Conservation (phyloP, 1,140 invertebrate species). For the Diprion similis region DNA sequence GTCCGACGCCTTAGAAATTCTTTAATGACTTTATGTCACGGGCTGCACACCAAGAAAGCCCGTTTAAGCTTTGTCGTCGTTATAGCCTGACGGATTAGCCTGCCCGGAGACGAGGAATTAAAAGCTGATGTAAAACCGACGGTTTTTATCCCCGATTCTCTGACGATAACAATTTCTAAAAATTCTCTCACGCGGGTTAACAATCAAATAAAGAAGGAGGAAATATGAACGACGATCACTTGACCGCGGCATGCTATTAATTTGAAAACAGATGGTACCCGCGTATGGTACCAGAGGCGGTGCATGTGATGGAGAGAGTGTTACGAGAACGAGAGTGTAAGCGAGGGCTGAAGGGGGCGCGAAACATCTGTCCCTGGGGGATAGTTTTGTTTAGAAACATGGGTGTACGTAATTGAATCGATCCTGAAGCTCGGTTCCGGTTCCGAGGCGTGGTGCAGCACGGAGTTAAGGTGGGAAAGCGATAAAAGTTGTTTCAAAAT, state of each 20-base stretch:
- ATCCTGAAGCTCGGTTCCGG: neutral
- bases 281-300: no score
- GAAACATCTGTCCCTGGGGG: neutral
- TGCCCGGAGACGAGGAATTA: neutral
- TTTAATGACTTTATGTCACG: conserved; percentile 49
- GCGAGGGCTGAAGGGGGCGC: neutral
- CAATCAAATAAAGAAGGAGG: no score
- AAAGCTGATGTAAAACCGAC: conserved; percentile 8
- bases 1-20: conserved; percentile 52
- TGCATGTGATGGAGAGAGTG: no score
- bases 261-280: no score
- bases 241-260: no score
- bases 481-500: no score
- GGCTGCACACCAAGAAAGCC: conserved; percentile 25
- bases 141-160: neutral
- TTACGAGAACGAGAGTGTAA: neutral
- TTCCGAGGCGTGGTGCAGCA: no score
- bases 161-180: neutral
- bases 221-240: no score
- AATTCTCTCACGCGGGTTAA: no score
- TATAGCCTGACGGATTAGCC: neutral
- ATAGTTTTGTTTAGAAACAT: neutral
- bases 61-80: neutral
- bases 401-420: neutral
- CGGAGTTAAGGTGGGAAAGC: no score